Evolutionary conservation across 2,797 vertebrate species (phyloP).

Genomic region (Leucoraja ocellata): DNA sequence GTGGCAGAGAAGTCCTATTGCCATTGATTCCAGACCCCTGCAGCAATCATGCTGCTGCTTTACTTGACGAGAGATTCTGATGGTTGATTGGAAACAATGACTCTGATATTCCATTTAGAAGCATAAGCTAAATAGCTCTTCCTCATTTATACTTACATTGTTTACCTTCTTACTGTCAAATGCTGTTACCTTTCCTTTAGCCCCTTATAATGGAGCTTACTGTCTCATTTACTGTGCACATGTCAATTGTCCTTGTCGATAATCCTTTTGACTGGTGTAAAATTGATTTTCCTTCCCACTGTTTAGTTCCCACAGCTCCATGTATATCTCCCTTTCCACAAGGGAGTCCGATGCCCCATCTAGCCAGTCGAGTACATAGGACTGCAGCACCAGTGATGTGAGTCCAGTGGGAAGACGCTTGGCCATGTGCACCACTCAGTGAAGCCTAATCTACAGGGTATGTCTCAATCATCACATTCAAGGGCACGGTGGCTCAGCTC

Average conservation of each 20-base stretch:
- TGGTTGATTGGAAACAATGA: neutral
- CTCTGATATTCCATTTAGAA: neutral
- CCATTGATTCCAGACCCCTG: neutral
- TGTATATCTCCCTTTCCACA: slow-evolving; percentile 1
- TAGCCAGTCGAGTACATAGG: slow-evolving; percentile 13
- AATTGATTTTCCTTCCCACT: slow-evolving; percentile 21
- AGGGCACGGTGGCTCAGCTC: neutral
- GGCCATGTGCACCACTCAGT: slow-evolving; percentile 21
- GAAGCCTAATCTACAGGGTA: slow-evolving; percentile 28
- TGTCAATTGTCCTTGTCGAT: slow-evolving; percentile 12
- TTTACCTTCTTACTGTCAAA: neutral
- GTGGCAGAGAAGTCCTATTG: neutral
- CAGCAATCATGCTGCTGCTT: neutral
- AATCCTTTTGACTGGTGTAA: neutral
- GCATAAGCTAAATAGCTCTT: neutral
- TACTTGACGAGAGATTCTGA: neutral
- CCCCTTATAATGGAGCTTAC: slow-evolving; percentile 1
- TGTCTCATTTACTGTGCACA: neutral
- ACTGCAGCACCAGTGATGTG: slow-evolving; percentile 26
- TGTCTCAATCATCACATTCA: slow-evolving; percentile 28
- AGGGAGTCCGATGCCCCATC: slow-evolving; percentile 11
- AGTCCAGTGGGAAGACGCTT: slow-evolving; percentile 22
- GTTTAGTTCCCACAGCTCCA: slow-evolving; percentile 30
- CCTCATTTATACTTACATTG: too few relatives aligned
- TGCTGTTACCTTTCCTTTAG: neutral